phyloP scores from a whole-genome alignment of 2,113 vertebrate species.

The Esox niger region DNA sequence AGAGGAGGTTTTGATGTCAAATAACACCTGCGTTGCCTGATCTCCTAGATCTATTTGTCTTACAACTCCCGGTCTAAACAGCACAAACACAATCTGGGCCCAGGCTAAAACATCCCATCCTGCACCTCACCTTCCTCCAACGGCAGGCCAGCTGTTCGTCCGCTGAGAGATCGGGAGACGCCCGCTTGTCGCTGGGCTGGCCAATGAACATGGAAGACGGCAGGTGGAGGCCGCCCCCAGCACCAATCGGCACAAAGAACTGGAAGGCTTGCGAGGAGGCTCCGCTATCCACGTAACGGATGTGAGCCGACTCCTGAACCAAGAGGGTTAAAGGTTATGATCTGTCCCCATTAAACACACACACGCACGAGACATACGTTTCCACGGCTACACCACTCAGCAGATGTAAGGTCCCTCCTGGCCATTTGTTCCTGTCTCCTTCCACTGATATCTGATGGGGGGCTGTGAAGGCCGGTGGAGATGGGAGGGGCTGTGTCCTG shows the following conservation, averaged over 20 bases:
- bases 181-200: constrained; percentile 80
- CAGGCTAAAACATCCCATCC: not conserved
- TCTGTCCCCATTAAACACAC: no score
- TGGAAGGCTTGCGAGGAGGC: constrained; percentile 83
- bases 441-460: no score
- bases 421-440: no score
- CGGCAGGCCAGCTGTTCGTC: constrained; percentile 91
- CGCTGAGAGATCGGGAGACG: constrained; percentile 83
- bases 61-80: not conserved
- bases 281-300: constrained; percentile 77
- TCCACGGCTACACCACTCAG: no score
- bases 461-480: no score
- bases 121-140: constrained; percentile 85
- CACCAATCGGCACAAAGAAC: constrained; percentile 88
- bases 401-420: no score
- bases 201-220: constrained; percentile 86
- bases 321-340: not conserved
- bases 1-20: not conserved
- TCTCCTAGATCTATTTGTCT: no score
- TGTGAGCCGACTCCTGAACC: constrained; percentile 77
- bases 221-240: constrained; percentile 82
- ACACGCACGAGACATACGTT: no score
- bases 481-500: no score
- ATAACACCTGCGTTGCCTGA: not conserved
- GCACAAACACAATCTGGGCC: not conserved